phyloP scores from a whole-genome alignment of 2,888 invertebrate genomes.

The Sceliomorpha sp. region DNA sequence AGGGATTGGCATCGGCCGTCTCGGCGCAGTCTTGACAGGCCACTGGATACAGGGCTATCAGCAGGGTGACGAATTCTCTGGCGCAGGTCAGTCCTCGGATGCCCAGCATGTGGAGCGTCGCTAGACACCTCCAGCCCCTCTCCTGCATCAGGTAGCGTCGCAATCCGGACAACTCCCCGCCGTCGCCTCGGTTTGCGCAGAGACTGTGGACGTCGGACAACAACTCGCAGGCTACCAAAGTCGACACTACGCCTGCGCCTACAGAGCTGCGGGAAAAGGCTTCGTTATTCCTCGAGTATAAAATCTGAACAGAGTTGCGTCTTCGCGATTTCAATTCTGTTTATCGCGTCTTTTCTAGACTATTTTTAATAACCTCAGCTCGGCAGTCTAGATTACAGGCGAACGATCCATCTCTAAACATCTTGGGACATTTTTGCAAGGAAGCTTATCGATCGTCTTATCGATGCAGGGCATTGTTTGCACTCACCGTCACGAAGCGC shows the following conservation, averaged over 20 bases:
- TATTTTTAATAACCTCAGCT: too few species aligned
- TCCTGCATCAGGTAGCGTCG: constrained; percentile 83
- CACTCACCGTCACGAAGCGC: constrained; percentile 45
- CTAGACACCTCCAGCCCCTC: constrained; percentile 84
- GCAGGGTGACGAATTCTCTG: constrained; percentile 83
- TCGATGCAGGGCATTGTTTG: constrained; percentile 47
- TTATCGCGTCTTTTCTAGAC: too few species aligned
- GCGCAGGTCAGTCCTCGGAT: constrained; percentile 84
- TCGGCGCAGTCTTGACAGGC: constrained; percentile 53
- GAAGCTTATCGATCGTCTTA: constrained; percentile 46
- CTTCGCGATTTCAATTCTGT: too few species aligned
- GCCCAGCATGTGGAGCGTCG: constrained; percentile 83
- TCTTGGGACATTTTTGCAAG: constrained; percentile 43
- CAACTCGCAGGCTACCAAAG: constrained; percentile 84
- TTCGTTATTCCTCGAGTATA: too few species aligned
- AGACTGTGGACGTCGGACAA: constrained; percentile 84
- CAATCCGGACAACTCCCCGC: constrained; percentile 79
- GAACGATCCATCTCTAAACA: too few species aligned
- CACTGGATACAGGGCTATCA: constrained; percentile 82
- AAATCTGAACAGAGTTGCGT: too few species aligned
- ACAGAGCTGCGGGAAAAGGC: constrained; percentile 79
- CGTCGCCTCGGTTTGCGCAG: constrained; percentile 74
- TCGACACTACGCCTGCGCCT: constrained; percentile 83
- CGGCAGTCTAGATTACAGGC: too few species aligned
- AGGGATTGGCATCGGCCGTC: constrained; percentile 60